Evolutionary conservation across 2,888 invertebrate species (phyloP).

Genomic region (Neoaliturus tenellus): DNA sequence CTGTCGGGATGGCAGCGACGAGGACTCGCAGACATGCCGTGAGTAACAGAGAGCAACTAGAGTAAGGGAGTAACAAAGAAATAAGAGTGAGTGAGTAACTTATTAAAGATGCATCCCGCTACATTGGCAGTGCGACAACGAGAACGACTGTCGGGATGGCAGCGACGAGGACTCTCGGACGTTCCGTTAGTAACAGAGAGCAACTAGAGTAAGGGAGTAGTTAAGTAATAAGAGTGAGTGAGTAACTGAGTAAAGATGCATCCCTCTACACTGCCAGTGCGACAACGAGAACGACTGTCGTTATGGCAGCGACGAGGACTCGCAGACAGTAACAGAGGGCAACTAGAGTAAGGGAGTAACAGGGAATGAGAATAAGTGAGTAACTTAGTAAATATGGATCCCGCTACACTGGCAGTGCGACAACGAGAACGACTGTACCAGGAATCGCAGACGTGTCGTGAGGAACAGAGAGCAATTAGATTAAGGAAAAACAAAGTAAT

Average conservation of each 20-base stretch:
- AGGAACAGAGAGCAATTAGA: no score
- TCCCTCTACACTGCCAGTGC: constrained; percentile 88
- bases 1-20: constrained; percentile 89
- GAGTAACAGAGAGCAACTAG: no score
- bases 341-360: no score
- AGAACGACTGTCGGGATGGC: constrained; percentile 88
- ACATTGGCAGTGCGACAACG: constrained; percentile 90
- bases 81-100: no score
- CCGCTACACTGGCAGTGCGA: constrained; percentile 90
- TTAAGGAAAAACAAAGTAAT: no score
- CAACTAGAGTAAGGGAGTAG: no score
- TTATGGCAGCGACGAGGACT: constrained; percentile 88
- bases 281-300: constrained; percentile 90
- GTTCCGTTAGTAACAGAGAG: constrained; percentile 93
- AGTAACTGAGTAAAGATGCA: no score
- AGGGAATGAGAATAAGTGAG: no score
- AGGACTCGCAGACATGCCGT: constrained; percentile 86
- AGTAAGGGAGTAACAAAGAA: no score
- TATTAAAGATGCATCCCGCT: constrained; percentile 87
- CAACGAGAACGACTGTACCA: constrained; percentile 90
- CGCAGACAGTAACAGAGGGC: no score
- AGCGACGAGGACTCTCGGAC: constrained; percentile 85
- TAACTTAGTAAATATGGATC: no score
- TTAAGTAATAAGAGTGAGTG: no score
- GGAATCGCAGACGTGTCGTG: constrained; percentile 85